Base-by-base conservation (phyloP, 2,113 vertebrate genomes). In the Cranoglanis bouderius region DNA sequence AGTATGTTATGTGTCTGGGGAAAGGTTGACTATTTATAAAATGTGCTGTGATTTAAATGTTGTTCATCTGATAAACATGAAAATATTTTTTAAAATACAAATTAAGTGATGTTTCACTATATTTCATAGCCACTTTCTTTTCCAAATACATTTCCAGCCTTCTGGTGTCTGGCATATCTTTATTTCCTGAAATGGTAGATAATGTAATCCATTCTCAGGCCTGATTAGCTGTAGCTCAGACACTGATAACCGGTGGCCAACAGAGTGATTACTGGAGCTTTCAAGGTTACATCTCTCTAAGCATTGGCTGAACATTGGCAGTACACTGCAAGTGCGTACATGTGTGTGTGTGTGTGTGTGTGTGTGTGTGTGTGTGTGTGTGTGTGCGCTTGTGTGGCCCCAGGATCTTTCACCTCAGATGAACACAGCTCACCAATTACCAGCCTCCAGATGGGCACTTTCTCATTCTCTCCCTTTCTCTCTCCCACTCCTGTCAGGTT, bases 371-470 rank as follows among this genome's bases (percentile, higher is more conserved):
- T 86, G 49, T 35, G 43, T 53, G 87, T 57, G 67, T n/a, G 2
- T 55, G n/a, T 83, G 51, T 74, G 65, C 46, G 80, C 67, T 38
- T 57, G 35, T 72, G 87, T 75, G 55, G 72, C 88, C 83, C 63
- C 78, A 84, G 74, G 65, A 61, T 88, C 86, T 90, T 85, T 65
- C 77, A 90, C 85, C 85, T 84, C 70, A 88, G 55, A 70, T 59
- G 26, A 78, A 65, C 67, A 88, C 67, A 80, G 80, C 83, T 90
- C 81, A 82, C 77, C 80, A 90, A 92, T 85, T 89, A 87, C 85
- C 61, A 86, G 32, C 80, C 55, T 83, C 82, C 85, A 82, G 74
- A 82, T 82, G 82, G 86, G 51, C 63, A 89, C 65, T 83, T 82
- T 65, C 43, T 85, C 51, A 78, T 72, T 88, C 18, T 61, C 61